Evolutionary conservation across 2,113 vertebrate species (phyloP), one percentile per base, ranked within the genome.

Genomic region (Cavia porcellus): DNA sequence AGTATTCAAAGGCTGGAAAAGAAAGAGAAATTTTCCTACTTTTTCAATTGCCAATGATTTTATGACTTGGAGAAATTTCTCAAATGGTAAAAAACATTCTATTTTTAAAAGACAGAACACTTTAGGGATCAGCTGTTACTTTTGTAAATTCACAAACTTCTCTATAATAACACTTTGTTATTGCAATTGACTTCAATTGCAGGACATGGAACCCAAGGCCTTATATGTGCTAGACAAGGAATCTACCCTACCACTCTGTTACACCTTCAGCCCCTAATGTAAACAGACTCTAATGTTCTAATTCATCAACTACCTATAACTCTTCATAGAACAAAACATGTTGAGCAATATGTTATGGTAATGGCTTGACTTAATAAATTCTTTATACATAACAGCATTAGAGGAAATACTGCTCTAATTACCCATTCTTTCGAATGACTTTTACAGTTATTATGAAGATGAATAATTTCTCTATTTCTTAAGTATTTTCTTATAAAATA

Each of bases 401-500:
- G 74, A 96, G 82, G 64, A 93, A 97, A 95, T 7, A 52, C 12
- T 66, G 32, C 47, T 95, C 45, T 86, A 94, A 92, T 86, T 35
- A 89, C 64, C 38, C 86, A 86, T 92, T 95, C 70, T 89, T 92
- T 90, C 30, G 83, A 87, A 92, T 42, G 74, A 80, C 68, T 64
- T 86, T 94, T 84, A 95, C 50, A 20, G 55, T 32, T 35, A 35
- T n/a, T 89, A 55, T 62, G 32, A 92, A 96, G 38, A 86, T 82
- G 72, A 86, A 66, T 42, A 94, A 96, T 50, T 94, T 94, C 50
- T 62, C 68, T 84, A 94, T 57, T 95, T 95, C 42, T 20, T 47
- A 95, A 96, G 45, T 66, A 87, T 81, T 81, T 80, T 79, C 83
- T 97, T 87, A 61, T 10, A 95, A 95, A 96, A 92, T 89, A 80